Base-by-base conservation (phyloP, 2,797 vertebrate species). In the Sciurus vulgaris region DNA sequence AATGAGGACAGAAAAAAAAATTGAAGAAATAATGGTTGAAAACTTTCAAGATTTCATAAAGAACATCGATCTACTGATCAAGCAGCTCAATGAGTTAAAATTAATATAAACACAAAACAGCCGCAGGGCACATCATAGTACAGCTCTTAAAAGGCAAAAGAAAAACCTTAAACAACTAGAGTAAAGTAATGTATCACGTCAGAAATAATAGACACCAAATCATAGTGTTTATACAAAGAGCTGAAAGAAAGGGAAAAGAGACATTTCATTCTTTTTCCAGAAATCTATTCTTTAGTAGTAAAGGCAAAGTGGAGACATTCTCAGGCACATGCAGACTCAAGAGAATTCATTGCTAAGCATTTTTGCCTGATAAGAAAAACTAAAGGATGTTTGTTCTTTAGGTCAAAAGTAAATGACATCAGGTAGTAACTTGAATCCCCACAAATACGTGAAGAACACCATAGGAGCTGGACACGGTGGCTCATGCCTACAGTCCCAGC, bases 1-100 rank as follows among this genome's bases (percentile, higher is more conserved):
- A 79, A 86, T 77, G 38, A 3, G n/a, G 17, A 30, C 33, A 84
- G 30, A 72, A 56, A 94, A 56, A 94, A 65, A 26, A 28, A 86
- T 65, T 59, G 63, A 94, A 74, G 49, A 83, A 92, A 79, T 86
- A 86, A 56, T 92, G 41, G 17, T 35, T 84, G 33, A 92, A 85
- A 91, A 81, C 49, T 51, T 93, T 12, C 1, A 51, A 76, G 78
- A 20, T 56, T 56, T 87, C 8, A 30, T 87, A 79, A 88, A 74
- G 47, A 63, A 51, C 10, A 59, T 86, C 65, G 47, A 30, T 76
- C 17, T 78, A 49, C 20, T 59, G 2, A 88, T 3, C 44, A 65
- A 61, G 18, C 54, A 82, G 41, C 38, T 93, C 51, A 76, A 0
- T 51, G 38, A 89, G 77, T 51, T 47, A 28, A 76, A 49, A 93